Evolutionary conservation across 1,140 invertebrate genomes (phyloP), one percentile per base, ranked within the genome.

Genomic region (Brachionus angularis): DNA sequence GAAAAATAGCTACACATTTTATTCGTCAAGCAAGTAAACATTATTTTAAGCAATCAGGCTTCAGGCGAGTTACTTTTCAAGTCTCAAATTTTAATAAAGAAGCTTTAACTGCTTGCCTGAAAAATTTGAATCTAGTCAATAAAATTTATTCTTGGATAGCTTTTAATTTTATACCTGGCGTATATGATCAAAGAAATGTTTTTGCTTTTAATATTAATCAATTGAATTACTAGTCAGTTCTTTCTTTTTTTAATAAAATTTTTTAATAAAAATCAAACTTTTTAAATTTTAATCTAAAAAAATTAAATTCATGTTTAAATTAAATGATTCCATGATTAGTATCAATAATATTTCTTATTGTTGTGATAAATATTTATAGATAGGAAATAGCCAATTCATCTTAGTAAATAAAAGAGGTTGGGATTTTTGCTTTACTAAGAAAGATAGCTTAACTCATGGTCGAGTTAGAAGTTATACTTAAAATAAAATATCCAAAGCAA

Each of bases 181-280:
- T 67, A 12, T 12, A 47, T 21, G 62, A 67, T 50, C 39, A 33
- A 21, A 39, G 62, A 5, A 47, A 23, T 47, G 27, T 47, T 47
- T 67, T 25, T 50, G 62, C 62, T 16, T 46, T 67, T 29, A 50
- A 33, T 5, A 67, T 67, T 50, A 50, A 46, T 67, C 29, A 50
- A 21, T n/a, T 67, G 3, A 58, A 58, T 39, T 39, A 58, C 10
- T 58, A 29, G n/a, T n/a, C n/a, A n/a, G n/a, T n/a, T n/a, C n/a
- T n/a, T n/a, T n/a, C n/a, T n/a, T n/a, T n/a, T n/a, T 42, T 42
- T 42, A 42, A 16, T 42, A 10, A 42, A 42, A 10, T 42, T 10
- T 42, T 42, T 42, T 42, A n/a, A n/a, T n/a, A n/a, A n/a, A n/a
- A n/a, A n/a, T n/a, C n/a, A n/a, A n/a, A n/a, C n/a, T n/a, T n/a